Evolutionary conservation across 2,113 vertebrate species (phyloP).

Genomic region (Oncorhynchus clarkii): DNA sequence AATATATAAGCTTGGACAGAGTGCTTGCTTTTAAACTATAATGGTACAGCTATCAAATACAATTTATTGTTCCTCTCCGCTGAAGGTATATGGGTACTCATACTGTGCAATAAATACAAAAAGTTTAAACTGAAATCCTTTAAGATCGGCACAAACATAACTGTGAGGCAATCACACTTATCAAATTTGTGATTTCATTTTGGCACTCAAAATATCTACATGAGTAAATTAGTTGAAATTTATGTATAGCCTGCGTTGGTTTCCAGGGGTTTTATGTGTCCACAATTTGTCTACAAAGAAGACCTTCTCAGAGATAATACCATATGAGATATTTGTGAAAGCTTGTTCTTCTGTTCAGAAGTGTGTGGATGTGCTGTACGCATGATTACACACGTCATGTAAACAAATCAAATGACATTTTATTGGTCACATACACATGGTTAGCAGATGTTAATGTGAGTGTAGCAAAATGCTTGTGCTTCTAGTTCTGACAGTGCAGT

Average conservation of each 20-base stretch:
- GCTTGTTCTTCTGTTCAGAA: neutral
- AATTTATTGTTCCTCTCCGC: neutral
- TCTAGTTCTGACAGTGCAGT: too few species aligned
- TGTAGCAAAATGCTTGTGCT: too few species aligned
- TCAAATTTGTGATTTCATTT: neutral
- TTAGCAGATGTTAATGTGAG: too few species aligned
- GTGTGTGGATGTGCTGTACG: too few species aligned
- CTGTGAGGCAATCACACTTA: neutral
- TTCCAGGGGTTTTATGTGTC: neutral
- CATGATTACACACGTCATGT: neutral
- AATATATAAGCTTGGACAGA: slow-evolving; percentile 37
- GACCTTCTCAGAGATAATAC: neutral
- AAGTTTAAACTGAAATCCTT: neutral
- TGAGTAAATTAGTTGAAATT: neutral
- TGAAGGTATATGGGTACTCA: neutral
- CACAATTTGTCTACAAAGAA: neutral
- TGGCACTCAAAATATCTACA: neutral
- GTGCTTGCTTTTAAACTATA: slow-evolving; percentile 37
- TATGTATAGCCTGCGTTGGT: neutral
- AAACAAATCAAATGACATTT: neutral
- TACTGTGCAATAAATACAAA: neutral
- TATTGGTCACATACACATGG: too few species aligned
- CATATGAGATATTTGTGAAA: neutral
- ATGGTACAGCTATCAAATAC: neutral
- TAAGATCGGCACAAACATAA: neutral